A percentile compares a stretch with the other conserved stretches of the same genome.
Conservation (phyloP, 2,888 invertebrate genomes). For the Troides oblongomaculatus region DNA sequence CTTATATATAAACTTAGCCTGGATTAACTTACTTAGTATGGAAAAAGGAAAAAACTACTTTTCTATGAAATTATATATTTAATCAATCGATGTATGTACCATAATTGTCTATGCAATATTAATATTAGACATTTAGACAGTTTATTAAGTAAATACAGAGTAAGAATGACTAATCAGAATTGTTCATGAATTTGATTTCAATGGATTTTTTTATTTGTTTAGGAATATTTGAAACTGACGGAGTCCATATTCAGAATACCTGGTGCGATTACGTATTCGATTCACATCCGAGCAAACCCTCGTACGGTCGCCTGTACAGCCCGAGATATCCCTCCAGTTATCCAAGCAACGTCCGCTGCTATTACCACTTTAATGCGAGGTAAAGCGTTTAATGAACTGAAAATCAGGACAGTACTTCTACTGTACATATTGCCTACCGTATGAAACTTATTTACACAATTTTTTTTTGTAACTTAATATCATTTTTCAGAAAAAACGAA, state of each 20-base stretch:
- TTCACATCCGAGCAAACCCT: constrained; percentile 83
- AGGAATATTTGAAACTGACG: constrained; percentile 91
- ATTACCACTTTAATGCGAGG: constrained; percentile 93
- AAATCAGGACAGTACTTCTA: not conserved
- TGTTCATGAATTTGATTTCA: not conserved
- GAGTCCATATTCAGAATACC: constrained; percentile 86
- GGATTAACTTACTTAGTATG: too few relatives aligned
- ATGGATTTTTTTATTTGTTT: constrained; percentile 36
- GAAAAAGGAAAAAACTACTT: too few relatives aligned
- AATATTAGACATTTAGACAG: too few relatives aligned
- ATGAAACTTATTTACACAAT: not conserved
- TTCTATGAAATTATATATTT: too few relatives aligned
- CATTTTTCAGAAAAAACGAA: constrained; percentile 83
- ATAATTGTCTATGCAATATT: too few relatives aligned
- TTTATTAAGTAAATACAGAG: too few relatives aligned
- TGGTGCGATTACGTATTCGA: constrained; percentile 92
- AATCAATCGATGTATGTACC: too few relatives aligned
- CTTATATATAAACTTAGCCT: too few relatives aligned
- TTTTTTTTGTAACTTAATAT: not conserved
- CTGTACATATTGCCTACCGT: not conserved
- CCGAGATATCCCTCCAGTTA: constrained; percentile 97
- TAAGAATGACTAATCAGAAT: not conserved
- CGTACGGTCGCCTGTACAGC: constrained; percentile 90
- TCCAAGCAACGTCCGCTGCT: constrained; percentile 93
- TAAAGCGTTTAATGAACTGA: constrained; percentile 45